Conservation (phyloP, 2,113 vertebrate species). For the Hippocampus barbouri region DNA sequence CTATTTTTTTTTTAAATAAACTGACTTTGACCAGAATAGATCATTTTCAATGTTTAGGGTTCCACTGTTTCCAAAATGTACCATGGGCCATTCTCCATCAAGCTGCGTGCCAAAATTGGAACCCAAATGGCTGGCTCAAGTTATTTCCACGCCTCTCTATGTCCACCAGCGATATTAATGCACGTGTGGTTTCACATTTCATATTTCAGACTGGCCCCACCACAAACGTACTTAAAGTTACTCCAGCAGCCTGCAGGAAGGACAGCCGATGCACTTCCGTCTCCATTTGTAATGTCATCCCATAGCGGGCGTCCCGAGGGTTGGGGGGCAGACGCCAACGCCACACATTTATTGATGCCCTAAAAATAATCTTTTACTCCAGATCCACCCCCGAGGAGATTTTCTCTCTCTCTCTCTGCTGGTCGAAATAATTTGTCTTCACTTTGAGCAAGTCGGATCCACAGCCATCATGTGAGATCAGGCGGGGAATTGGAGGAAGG, state of each 20-base stretch:
- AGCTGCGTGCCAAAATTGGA: slow-evolving; percentile 9
- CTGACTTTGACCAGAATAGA: neutral
- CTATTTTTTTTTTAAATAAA: too few relatives aligned
- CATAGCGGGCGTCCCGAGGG: slow-evolving; percentile 24
- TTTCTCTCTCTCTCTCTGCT: neutral
- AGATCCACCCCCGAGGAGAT: slow-evolving; percentile 24
- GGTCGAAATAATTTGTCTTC: slow-evolving; percentile 40
- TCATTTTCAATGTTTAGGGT: neutral
- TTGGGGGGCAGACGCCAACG: neutral
- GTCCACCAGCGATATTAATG: slow-evolving; percentile 17
- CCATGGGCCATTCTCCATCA: slow-evolving; percentile 15
- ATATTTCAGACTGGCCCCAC: slow-evolving; percentile 28
- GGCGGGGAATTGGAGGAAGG: slow-evolving; percentile 58
- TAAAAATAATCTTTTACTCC: slow-evolving; percentile 38
- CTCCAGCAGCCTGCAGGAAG: slow-evolving; percentile 44
- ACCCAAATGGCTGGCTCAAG: slow-evolving; percentile 2
- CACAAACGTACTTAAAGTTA: slow-evolving; percentile 39
- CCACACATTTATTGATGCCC: slow-evolving; percentile 22
- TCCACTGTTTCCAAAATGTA: slow-evolving; percentile 17
- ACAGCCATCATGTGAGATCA: slow-evolving; percentile 55
- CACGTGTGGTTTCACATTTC: slow-evolving; percentile 27
- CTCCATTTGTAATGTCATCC: slow-evolving; percentile 48
- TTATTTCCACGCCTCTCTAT: slow-evolving; percentile 33
- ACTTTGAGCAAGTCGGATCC: slow-evolving; percentile 40
- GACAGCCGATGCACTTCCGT: slow-evolving; percentile 40